phyloP scores from a whole-genome alignment of 2,888 invertebrate genomes.

The Globia sparganii region DNA sequence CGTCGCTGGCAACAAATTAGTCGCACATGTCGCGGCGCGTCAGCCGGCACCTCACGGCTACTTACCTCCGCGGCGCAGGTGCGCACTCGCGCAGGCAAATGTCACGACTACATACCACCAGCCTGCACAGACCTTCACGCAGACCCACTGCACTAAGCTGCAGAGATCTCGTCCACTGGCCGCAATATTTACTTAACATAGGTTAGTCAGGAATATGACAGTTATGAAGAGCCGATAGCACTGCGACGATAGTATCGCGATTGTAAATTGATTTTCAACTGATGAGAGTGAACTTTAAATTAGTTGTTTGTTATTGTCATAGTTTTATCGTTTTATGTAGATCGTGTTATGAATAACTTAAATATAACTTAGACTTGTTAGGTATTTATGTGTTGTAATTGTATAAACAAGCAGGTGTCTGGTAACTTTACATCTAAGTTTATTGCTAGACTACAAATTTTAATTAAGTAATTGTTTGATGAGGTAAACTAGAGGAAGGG shows the following conservation, averaged over 20 bases:
- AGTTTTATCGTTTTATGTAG: conserved; percentile 59
- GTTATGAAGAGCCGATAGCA: conserved; percentile 68
- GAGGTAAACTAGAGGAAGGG: not conserved
- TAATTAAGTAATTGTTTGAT: conserved; percentile 42
- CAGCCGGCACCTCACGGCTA: conserved; percentile 84
- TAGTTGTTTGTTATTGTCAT: conserved; percentile 62
- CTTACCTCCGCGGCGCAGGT: conserved; percentile 81
- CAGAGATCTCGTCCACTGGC: conserved; percentile 54
- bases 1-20: conserved; percentile 87
- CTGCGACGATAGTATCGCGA: conserved; percentile 69
- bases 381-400: conserved; percentile 38
- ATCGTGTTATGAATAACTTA: conserved; percentile 58
- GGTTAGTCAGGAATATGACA: conserved; percentile 68
- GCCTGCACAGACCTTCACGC: conserved; percentile 49
- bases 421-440: conserved; percentile 9
- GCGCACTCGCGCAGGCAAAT: conserved; percentile 79
- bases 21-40: conserved; percentile 86
- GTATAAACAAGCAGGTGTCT: conserved; percentile 56
- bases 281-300: conserved; percentile 67
- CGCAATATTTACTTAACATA: conserved; percentile 59
- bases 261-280: conserved; percentile 73
- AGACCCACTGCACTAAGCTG: not conserved
- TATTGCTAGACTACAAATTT: conserved; percentile 13
- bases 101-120: conserved; percentile 74
- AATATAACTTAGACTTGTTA: conserved; percentile 28